Percentiles rank a stretch among this genome's conserved stretches.
phyloP scores from a whole-genome alignment of 2,888 invertebrate genomes.

The Xylocampa areola region DNA sequence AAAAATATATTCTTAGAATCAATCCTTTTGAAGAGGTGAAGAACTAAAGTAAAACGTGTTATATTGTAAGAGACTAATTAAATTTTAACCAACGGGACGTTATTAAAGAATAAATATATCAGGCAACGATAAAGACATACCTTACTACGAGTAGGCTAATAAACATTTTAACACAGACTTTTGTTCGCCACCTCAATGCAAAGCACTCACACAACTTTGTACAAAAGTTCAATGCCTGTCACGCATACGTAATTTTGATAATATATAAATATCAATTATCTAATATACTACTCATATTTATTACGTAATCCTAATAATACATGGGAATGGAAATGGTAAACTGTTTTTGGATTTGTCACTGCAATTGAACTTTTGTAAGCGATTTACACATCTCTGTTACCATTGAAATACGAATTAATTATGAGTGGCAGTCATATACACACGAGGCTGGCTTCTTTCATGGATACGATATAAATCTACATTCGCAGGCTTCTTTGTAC shows the following conservation, averaged over 20 bases:
- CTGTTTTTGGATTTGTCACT: slow-evolving; percentile 38
- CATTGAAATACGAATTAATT: slow-evolving; percentile 50
- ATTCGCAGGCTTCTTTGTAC: slow-evolving; percentile 80
- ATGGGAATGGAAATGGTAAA: slow-evolving; percentile 13
- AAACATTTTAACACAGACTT: slow-evolving; percentile 39
- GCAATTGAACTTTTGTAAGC: slow-evolving; percentile 81
- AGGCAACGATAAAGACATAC: slow-evolving; percentile 5
- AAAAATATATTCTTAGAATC: slow-evolving; percentile 67
- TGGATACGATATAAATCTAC: slow-evolving; percentile 56
- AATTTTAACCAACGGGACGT: slow-evolving; percentile 10
- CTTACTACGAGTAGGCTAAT: slow-evolving; percentile 9
- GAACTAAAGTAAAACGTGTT: slow-evolving; percentile 52
- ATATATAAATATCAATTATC: background rate
- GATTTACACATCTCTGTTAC: slow-evolving; percentile 48
- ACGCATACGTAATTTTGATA: slow-evolving; percentile 18
- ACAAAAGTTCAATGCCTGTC: slow-evolving; percentile 83
- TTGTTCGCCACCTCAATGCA: slow-evolving; percentile 61
- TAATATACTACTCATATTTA: slow-evolving; percentile 32
- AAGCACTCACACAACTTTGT: slow-evolving; percentile 81
- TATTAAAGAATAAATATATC: slow-evolving; percentile 7
- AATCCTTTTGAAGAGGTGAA: slow-evolving; percentile 54
- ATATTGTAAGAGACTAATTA: slow-evolving; percentile 1
- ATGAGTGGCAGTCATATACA: slow-evolving; percentile 75
- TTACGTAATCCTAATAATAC: slow-evolving; percentile 35
- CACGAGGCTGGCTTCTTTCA: slow-evolving; percentile 73